phyloP scores from a whole-genome alignment of 2,888 invertebrate genomes.

The Pyrgus malvae region DNA sequence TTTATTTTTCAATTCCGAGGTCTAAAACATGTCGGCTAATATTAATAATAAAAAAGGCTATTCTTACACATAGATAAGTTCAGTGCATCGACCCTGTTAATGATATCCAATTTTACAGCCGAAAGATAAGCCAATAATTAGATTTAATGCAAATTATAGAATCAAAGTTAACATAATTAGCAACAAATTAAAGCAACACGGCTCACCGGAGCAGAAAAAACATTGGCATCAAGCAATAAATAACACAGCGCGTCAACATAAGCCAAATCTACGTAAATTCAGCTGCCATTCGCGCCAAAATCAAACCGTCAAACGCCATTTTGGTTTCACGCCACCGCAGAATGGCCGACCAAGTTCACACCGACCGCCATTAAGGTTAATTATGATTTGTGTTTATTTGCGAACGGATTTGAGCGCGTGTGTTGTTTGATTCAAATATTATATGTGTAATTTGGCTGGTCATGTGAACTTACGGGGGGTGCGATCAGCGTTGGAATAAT shows the following conservation, averaged over 20 bases:
- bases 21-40: too few relatives aligned
- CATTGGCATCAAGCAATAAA: background rate
- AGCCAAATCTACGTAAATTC: slow-evolving; percentile 38
- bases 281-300: slow-evolving; percentile 40
- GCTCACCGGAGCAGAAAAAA: background rate
- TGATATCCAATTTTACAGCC: too few relatives aligned
- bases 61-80: too few relatives aligned
- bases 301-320: slow-evolving; percentile 46
- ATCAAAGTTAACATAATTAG: background rate
- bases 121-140: too few relatives aligned
- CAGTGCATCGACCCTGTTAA: too few relatives aligned
- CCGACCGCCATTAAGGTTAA: slow-evolving; percentile 20
- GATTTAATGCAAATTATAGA: too few relatives aligned
- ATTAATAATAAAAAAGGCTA: too few relatives aligned
- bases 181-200: background rate
- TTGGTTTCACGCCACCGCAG: slow-evolving; percentile 52
- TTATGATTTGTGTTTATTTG: slow-evolving; percentile 28
- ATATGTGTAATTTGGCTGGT: slow-evolving; percentile 9
- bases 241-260: slow-evolving; percentile 14
- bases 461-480: background rate
- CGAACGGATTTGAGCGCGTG: slow-evolving; percentile 12
- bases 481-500: too few relatives aligned
- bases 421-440: slow-evolving; percentile 7
- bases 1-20: too few relatives aligned
- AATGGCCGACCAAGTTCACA: slow-evolving; percentile 48